A percentile compares a stretch with the other conserved stretches of the same genome.
phyloP scores from a whole-genome alignment of 2,113 vertebrate species.

The Chloropsis hardwickii region DNA sequence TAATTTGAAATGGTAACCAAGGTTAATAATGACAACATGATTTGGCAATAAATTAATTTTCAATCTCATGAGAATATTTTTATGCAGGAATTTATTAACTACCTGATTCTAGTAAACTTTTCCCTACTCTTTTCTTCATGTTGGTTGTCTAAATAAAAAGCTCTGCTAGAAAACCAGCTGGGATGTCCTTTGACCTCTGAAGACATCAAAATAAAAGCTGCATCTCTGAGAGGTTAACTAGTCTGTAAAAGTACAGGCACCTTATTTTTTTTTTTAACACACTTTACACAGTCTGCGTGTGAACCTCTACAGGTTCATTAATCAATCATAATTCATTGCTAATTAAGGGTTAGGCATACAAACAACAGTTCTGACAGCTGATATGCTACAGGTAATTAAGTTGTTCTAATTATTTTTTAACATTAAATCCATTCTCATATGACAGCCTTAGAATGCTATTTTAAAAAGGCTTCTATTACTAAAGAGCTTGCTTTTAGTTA shows the following conservation, averaged over 20 bases:
- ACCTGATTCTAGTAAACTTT: background rate
- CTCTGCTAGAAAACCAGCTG: background rate
- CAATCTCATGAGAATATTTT: background rate
- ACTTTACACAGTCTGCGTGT: background rate
- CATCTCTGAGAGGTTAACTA: background rate
- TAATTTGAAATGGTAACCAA: background rate
- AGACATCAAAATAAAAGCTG: background rate
- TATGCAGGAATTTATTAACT: background rate
- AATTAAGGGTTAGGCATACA: slow-evolving; percentile 27
- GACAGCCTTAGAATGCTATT: background rate
- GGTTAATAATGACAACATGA: background rate
- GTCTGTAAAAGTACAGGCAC: background rate
- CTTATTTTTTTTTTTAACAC: background rate
- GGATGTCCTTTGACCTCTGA: background rate
- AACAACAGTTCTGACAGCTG: slow-evolving; percentile 15
- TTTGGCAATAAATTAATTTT: background rate
- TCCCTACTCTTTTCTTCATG: background rate
- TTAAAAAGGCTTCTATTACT: background rate
- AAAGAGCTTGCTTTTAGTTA: background rate
- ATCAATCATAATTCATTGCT: slow-evolving; percentile 35
- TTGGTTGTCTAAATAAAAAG: slow-evolving; percentile 6
- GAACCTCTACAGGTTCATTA: slow-evolving; percentile 4
- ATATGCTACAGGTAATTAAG: slow-evolving; percentile 6
- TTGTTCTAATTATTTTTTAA: background rate
- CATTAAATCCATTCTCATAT: background rate